Evolutionary conservation across 2,797 vertebrate genomes (phyloP).

Genomic region (Typhlichthys eigenmanni): DNA sequence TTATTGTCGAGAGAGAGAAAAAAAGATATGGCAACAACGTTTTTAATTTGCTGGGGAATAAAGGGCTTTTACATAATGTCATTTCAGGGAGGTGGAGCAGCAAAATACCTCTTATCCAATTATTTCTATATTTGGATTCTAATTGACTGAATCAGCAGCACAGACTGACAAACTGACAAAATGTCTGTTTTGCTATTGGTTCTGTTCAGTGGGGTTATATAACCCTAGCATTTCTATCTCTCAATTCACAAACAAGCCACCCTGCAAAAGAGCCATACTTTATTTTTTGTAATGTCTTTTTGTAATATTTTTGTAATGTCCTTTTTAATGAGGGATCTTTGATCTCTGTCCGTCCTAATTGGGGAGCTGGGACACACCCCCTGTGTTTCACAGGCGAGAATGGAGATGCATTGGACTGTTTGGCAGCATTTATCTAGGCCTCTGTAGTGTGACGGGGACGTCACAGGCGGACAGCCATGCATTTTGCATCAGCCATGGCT

Average conservation of each 20-base stretch:
- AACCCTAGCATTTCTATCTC: background rate
- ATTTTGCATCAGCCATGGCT: slow-evolving; percentile 15
- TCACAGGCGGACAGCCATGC: slow-evolving; percentile 17
- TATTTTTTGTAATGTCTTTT: slow-evolving; percentile 7
- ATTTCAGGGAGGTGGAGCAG: background rate
- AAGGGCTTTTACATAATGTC: background rate
- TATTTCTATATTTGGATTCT: no score
- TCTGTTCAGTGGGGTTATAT: background rate
- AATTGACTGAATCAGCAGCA: no score
- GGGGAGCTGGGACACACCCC: background rate
- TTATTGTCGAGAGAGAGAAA: background rate
- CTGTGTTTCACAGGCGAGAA: background rate
- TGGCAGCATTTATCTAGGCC: slow-evolving; percentile 1
- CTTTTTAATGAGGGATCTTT: slow-evolving; percentile 20
- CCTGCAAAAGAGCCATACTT: background rate
- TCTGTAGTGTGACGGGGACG: slow-evolving; percentile 12
- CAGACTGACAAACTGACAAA: no score
- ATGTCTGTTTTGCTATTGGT: no score
- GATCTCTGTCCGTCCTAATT: slow-evolving; percentile 16
- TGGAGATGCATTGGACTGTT: background rate
- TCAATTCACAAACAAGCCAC: background rate
- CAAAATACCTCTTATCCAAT: background rate
- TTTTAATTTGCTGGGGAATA: slow-evolving; percentile 1
- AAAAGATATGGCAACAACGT: slow-evolving; percentile 1
- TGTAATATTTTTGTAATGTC: slow-evolving; percentile 2